Evolutionary conservation across 1,140 invertebrate species (phyloP).

Genomic region (Neoseiulus cucumeris): DNA sequence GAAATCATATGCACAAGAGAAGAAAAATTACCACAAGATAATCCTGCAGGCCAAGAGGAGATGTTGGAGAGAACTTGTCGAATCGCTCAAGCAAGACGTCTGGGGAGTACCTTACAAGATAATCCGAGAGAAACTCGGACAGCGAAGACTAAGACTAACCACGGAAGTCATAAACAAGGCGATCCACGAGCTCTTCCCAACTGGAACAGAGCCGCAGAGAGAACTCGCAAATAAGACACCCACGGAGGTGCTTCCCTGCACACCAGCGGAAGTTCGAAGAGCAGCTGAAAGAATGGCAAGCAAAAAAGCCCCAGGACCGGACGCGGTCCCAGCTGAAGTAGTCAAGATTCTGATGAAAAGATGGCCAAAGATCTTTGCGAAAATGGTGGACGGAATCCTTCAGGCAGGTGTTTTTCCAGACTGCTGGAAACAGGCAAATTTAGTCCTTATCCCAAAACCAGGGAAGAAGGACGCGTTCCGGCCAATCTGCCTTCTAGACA

Average conservation of each 20-base stretch:
- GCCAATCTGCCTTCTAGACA: not conserved
- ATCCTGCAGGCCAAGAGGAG: not conserved
- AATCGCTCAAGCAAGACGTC: not conserved
- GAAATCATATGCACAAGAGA: not conserved
- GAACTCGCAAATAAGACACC: too few relatives aligned
- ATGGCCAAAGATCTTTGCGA: not conserved
- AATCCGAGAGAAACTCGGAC: not conserved
- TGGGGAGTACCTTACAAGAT: not conserved
- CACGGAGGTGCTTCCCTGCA: not conserved
- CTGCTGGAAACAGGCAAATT: not conserved
- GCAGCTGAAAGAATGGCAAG: not conserved
- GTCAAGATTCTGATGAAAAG: not conserved
- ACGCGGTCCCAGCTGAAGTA: not conserved
- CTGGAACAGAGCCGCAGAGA: not conserved
- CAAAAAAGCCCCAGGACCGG: not conserved
- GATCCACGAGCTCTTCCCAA: not conserved
- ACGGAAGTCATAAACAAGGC: not conserved
- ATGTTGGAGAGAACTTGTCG: not conserved
- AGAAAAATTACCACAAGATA: not conserved
- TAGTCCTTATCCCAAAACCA: not conserved
- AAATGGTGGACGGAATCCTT: not conserved
- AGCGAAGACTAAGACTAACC: not conserved
- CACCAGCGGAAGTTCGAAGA: not conserved
- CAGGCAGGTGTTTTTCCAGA: not conserved
- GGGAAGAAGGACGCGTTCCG: not conserved